Conservation (phyloP, 2,888 invertebrate genomes). For the Stictocephala bisonia region DNA sequence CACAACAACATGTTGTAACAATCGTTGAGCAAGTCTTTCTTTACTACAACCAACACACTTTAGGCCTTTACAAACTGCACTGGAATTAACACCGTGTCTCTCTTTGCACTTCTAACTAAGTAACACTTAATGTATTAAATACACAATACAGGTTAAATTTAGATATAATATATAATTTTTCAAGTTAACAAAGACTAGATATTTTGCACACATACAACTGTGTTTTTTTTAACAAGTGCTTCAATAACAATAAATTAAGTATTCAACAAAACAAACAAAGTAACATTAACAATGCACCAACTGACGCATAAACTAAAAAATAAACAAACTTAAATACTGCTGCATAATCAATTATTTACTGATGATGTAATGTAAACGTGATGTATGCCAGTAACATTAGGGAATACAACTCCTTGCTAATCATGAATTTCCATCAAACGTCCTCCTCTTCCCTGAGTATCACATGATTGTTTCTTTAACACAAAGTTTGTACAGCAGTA, state of each 20-base stretch:
- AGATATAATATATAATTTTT: slow-evolving; percentile 29
- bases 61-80: slow-evolving; percentile 26
- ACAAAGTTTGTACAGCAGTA: slow-evolving; percentile 1
- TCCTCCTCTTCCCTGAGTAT: not conserved
- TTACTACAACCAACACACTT: slow-evolving; percentile 34
- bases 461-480: not conserved
- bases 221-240: slow-evolving; percentile 35
- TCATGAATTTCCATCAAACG: not conserved
- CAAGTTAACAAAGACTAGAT: slow-evolving; percentile 36
- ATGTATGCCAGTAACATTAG: too few relatives aligned
- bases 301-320: slow-evolving; percentile 30
- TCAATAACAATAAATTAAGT: slow-evolving; percentile 36
- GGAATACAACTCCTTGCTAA: not conserved
- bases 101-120: not conserved
- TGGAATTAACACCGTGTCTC: not conserved
- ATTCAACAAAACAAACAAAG: slow-evolving; percentile 40
- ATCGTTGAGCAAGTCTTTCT: slow-evolving; percentile 41
- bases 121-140: slow-evolving; percentile 29
- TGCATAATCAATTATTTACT: too few relatives aligned
- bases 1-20: slow-evolving; percentile 36
- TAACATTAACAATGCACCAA: slow-evolving; percentile 27
- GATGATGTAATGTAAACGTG: too few relatives aligned
- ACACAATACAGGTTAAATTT: slow-evolving; percentile 32
- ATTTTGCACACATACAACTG: slow-evolving; percentile 39
- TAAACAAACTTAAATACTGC: slow-evolving; percentile 37